Conservation (phyloP, 2,113 vertebrate genomes). For the Irena cyanogastra region DNA sequence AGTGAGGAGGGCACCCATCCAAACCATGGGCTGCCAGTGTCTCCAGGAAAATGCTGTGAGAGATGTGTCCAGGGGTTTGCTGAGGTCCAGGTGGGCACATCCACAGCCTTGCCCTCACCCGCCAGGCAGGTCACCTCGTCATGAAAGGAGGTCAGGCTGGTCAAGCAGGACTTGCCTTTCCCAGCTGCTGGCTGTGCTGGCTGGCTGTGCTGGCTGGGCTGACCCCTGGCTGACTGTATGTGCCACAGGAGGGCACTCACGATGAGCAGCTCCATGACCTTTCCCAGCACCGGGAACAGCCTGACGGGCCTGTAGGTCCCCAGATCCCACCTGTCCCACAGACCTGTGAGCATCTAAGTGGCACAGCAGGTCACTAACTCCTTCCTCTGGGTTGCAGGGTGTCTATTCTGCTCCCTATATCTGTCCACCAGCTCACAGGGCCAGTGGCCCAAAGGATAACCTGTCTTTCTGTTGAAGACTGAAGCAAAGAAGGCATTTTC, state of each 20-base stretch:
- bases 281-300: not conserved
- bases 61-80: not conserved
- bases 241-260: not conserved
- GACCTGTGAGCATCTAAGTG: not conserved
- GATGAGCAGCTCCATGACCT: not conserved
- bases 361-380: not conserved
- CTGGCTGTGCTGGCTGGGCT: not conserved
- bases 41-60: not conserved
- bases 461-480: not conserved
- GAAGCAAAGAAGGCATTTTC: not conserved
- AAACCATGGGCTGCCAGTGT: not conserved
- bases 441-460: not conserved
- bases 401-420: not conserved
- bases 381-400: not conserved
- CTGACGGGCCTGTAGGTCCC: not conserved
- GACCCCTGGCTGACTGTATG: not conserved
- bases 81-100: not conserved
- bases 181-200: not conserved
- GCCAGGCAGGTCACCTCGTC: not conserved
- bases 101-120: not conserved
- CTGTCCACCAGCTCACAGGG: not conserved
- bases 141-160: not conserved
- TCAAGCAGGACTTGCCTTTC: not conserved
- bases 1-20: not conserved
- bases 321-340: accelerated